Conservation (phyloP, 2,888 invertebrate genomes). For the Peribatodes rhomboidaria region DNA sequence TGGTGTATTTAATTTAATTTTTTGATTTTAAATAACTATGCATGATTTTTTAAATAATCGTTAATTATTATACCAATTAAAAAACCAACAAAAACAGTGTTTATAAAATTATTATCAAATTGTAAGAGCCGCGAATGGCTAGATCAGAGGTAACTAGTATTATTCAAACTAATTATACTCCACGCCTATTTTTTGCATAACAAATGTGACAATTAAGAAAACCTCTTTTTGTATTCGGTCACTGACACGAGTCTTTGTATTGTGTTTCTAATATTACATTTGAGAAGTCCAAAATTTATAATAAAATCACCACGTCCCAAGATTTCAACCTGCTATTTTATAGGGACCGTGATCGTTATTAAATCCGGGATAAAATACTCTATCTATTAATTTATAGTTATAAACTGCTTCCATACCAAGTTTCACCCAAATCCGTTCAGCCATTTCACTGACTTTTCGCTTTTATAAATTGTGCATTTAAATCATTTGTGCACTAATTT, state of each 20-base stretch:
- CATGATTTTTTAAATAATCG: neutral
- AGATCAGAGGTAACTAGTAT: neutral
- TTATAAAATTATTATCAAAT: slow-evolving; percentile 1
- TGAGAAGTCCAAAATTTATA: too few relatives aligned
- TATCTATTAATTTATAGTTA: too few relatives aligned
- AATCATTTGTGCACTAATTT: too few relatives aligned
- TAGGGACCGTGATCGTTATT: too few relatives aligned
- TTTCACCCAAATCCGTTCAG: too few relatives aligned
- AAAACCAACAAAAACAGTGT: neutral
- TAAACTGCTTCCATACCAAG: too few relatives aligned
- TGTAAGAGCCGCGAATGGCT: neutral
- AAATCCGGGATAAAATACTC: too few relatives aligned
- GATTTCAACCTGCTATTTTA: too few relatives aligned
- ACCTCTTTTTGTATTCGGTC: slow-evolving; percentile 22
- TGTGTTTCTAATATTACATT: neutral
- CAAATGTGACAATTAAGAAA: slow-evolving; percentile 23
- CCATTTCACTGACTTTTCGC: too few relatives aligned
- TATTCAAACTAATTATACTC: slow-evolving; percentile 10
- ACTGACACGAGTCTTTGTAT: slow-evolving; percentile 7
- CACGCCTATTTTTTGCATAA: slow-evolving; percentile 22
- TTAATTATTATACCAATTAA: neutral
- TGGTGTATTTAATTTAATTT: neutral
- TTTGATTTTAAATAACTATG: too few relatives aligned
- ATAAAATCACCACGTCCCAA: too few relatives aligned
- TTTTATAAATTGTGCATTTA: too few relatives aligned